Evolutionary conservation across 2,113 vertebrate genomes (phyloP).

Genomic region (Glareola pratincola): DNA sequence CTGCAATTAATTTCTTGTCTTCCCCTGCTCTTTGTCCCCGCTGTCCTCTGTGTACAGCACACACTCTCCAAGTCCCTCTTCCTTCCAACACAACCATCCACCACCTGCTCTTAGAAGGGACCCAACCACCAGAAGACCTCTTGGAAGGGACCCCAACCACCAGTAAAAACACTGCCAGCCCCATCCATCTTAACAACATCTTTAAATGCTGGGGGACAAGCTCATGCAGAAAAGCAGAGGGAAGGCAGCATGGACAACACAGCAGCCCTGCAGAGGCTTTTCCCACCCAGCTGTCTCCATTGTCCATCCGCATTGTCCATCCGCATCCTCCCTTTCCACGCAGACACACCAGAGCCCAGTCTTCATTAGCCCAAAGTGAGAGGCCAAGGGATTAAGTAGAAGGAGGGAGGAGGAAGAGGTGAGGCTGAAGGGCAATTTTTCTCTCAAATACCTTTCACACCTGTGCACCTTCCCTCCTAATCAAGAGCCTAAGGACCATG

Average conservation of each 20-base stretch:
- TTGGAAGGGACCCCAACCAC: neutral
- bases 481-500: rapidly evolving
- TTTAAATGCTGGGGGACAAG: neutral
- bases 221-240: neutral
- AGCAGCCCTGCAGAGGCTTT: neutral
- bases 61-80: neutral
- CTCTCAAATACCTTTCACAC: neutral
- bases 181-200: neutral
- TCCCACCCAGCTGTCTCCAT: neutral
- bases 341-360: neutral
- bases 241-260: neutral
- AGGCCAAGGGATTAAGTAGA: neutral
- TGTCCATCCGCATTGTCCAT: neutral
- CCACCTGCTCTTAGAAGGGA: neutral
- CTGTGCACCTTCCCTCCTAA: neutral
- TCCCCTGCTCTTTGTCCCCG: neutral
- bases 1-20: neutral
- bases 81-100: neutral
- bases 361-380: neutral
- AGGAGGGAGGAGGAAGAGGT: neutral
- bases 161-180: neutral
- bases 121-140: neutral
- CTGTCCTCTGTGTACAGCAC: neutral
- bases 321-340: neutral
- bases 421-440: neutral